Evolutionary conservation across 2,797 vertebrate genomes (phyloP).

Genomic region (Rachycentron canadum): DNA sequence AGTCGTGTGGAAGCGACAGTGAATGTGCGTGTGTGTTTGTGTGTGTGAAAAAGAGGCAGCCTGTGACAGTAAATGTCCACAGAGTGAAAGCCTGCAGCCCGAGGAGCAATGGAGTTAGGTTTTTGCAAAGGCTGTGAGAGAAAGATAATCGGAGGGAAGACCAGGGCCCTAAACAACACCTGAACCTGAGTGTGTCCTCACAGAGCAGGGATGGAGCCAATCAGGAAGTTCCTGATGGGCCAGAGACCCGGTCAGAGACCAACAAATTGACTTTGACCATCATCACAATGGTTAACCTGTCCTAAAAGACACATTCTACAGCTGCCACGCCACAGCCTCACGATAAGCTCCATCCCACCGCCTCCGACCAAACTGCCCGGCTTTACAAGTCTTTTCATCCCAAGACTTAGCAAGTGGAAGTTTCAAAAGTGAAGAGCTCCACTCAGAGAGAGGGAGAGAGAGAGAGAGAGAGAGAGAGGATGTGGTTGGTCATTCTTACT

Average conservation of each 20-base stretch:
- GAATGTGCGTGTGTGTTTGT: conserved; percentile 4
- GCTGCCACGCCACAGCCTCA: neutral
- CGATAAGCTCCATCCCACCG: too few relatives aligned
- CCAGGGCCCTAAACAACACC: neutral
- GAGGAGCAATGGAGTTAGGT: conserved; percentile 24
- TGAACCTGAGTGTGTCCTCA: conserved; percentile 36
- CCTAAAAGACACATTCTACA: neutral
- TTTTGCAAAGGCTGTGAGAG: conserved; percentile 23
- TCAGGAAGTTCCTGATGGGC: neutral
- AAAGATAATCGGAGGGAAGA: conserved; percentile 24
- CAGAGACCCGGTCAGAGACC: neutral
- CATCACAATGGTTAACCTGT: neutral
- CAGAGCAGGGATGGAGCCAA: conserved; percentile 22
- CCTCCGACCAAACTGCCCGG: too few relatives aligned
- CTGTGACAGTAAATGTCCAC: conserved; percentile 40
- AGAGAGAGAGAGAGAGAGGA: too few relatives aligned
- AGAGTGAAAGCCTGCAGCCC: conserved; percentile 37
- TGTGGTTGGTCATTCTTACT: too few relatives aligned
- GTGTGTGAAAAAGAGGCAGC: neutral
- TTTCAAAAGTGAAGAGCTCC: too few relatives aligned
- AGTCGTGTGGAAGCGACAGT: neutral
- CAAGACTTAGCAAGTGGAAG: too few relatives aligned
- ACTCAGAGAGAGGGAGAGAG: too few relatives aligned
- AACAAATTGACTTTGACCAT: neutral
- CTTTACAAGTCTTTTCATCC: too few relatives aligned